Evolutionary conservation across 2,113 vertebrate genomes (phyloP).

Genomic region (Epinephelus fuscoguttatus): DNA sequence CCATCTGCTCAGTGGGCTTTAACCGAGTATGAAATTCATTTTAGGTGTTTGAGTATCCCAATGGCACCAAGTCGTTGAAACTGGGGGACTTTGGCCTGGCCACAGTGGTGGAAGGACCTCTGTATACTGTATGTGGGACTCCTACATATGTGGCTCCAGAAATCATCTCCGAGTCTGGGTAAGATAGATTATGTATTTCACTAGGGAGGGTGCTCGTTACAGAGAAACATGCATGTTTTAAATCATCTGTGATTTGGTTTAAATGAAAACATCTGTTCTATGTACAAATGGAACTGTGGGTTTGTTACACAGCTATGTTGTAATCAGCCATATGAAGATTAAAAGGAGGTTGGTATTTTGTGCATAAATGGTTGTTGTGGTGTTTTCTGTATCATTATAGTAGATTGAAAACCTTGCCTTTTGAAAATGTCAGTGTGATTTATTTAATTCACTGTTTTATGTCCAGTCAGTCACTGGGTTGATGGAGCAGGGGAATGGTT

Average conservation of each 20-base stretch:
- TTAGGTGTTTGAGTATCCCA: conserved; percentile 94
- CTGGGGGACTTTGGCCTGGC: conserved; percentile 97
- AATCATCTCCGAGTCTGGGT: conserved; percentile 97
- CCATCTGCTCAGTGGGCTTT: background rate
- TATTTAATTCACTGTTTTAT: background rate
- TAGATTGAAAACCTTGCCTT: conserved; percentile 1
- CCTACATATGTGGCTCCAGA: conserved; percentile 98
- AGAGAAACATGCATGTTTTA: background rate
- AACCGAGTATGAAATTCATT: background rate
- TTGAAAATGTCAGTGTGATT: background rate
- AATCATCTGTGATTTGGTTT: background rate
- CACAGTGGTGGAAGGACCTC: conserved; percentile 94
- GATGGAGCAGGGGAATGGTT: background rate
- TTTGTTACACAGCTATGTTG: background rate
- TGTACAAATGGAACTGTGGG: background rate
- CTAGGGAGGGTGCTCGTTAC: background rate
- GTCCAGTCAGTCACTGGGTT: background rate
- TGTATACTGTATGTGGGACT: conserved; percentile 96
- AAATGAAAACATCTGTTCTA: conserved; percentile 17
- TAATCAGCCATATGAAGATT: background rate
- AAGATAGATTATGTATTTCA: conserved; percentile 51
- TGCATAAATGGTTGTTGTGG: background rate
- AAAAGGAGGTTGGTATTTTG: background rate
- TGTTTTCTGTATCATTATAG: background rate
- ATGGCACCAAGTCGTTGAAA: conserved; percentile 95